Base-by-base conservation (phyloP, 2,797 vertebrate species). In the Kryptolebias ocellatus region DNA sequence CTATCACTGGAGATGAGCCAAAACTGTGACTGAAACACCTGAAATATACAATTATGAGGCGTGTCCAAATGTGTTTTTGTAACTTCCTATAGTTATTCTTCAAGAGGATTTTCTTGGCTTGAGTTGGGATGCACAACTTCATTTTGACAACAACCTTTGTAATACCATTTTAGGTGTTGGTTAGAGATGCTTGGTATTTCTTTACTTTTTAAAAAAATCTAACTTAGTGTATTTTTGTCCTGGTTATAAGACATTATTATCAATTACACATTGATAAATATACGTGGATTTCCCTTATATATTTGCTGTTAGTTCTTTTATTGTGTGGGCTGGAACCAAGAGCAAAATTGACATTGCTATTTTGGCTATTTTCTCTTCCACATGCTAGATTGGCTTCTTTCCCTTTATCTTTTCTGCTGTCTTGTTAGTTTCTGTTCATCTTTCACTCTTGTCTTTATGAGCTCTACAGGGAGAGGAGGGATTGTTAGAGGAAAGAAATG, bases 341-440 rank as follows among this genome's bases (percentile, higher is more conserved):
- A 67, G 39, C 59, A 66, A 74, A 73, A 57, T 66, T 72, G 55
- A 78, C 42, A 20, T 28, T 64, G 60, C 78, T 83, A 74, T 87
- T 88, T 87, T 53, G 42, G 20, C 20, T 24, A 24, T 24, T 24
- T 67, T 74, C 70, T 20, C 16, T 46, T 28, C 44, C 14, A 49
- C 5, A 29, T 60, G 16, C 53, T 52, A 46, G 57, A 55, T 27
- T 50, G 44, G 14, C 29, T 27, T 24, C 5, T 51, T 60, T 27
- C 5, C 20, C 39, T 57, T 63, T 45, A 20, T 84, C 79, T 87
- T 58, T 27, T 44, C 78, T 72, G 78, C 74, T 73, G 79, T 89
- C 83, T 79, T 61, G 46, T 84, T 89, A 78, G 84, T 77, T 73
- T 83, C 55, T 64, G 61, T 76, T 87, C 72, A 60, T 90, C 71